Percentiles rank a stretch among this genome's conserved stretches.
phyloP scores from a whole-genome alignment of 1,140 invertebrate species.

The Drosophila nigromelanica region DNA sequence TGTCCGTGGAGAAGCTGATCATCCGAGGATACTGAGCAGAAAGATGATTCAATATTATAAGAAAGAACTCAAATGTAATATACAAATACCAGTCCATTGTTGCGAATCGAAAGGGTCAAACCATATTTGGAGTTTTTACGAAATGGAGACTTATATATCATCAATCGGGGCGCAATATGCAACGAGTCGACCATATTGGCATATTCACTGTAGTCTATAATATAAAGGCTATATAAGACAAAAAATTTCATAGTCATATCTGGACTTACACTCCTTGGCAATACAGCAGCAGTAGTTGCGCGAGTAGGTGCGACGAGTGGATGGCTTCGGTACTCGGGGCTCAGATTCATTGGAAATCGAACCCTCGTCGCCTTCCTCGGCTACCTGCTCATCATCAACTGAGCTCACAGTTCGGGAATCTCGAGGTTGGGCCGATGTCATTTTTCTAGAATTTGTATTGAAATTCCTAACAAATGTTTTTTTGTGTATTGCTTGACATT shows the following conservation, averaged over 20 bases:
- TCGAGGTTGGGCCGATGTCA: not conserved
- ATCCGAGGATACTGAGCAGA: conserved; percentile 58
- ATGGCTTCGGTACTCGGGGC: not conserved
- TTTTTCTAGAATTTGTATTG: not conserved
- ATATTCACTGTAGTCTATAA: conserved; percentile 58
- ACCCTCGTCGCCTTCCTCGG: not conserved
- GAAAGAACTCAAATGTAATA: no score
- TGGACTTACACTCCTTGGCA: conserved; percentile 52
- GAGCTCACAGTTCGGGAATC: not conserved
- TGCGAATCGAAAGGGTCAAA: conserved; percentile 47
- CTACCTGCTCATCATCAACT: not conserved
- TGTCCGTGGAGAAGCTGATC: conserved; percentile 54
- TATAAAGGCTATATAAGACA: no score
- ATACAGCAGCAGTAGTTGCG: conserved; percentile 44
- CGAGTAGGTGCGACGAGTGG: not conserved
- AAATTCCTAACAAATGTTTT: not conserved
- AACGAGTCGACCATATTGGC: conserved; percentile 53
- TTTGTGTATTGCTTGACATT: conserved; percentile 2
- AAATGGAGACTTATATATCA: conserved; percentile 39
- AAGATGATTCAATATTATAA: not conserved
- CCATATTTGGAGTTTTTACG: conserved; percentile 41
- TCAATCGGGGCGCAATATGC: conserved; percentile 55
- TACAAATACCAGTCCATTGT: conserved; percentile 49
- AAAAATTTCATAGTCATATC: no score
- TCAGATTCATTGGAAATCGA: not conserved